phyloP scores from a whole-genome alignment of 2,888 invertebrate genomes.

The Galerucella calmariensis region DNA sequence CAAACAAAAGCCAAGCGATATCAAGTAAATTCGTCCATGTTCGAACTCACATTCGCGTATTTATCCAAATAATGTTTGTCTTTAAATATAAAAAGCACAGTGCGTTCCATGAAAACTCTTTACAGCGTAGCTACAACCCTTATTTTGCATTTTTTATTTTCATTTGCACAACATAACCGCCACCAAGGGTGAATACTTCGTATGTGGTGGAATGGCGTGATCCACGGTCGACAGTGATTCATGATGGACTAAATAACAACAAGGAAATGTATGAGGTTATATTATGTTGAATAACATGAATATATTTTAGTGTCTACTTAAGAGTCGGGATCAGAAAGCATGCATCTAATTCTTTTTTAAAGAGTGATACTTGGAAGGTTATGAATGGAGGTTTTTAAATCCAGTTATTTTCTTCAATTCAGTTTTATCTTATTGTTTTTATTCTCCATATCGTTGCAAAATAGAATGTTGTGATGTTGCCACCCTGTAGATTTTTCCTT shows the following conservation, averaged over 20 bases:
- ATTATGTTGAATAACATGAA: slow-evolving; percentile 24
- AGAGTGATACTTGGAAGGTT: too few species aligned
- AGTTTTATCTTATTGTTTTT: too few species aligned
- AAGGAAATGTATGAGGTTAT: slow-evolving; percentile 31
- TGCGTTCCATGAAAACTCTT: neutral
- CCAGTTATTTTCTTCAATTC: too few species aligned
- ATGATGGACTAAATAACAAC: slow-evolving; percentile 29
- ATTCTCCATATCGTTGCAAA: too few species aligned
- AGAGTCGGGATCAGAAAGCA: neutral
- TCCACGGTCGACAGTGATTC: slow-evolving; percentile 24
- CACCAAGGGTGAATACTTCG: slow-evolving; percentile 5
- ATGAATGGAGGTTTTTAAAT: too few species aligned
- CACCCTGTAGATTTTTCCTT: too few species aligned
- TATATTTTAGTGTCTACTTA: slow-evolving; percentile 13
- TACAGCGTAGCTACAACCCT: neutral
- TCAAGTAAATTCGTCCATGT: neutral
- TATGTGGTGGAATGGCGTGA: slow-evolving; percentile 17
- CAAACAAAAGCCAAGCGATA: neutral
- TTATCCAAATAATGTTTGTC: neutral
- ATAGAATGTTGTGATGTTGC: too few species aligned
- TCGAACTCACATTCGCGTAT: neutral
- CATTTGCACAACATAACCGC: neutral
- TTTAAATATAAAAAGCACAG: neutral
- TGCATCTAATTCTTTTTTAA: neutral
- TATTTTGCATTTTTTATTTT: neutral